Conservation (phyloP, 2,797 vertebrate species). For the Coranthus polyacanthus region DNA sequence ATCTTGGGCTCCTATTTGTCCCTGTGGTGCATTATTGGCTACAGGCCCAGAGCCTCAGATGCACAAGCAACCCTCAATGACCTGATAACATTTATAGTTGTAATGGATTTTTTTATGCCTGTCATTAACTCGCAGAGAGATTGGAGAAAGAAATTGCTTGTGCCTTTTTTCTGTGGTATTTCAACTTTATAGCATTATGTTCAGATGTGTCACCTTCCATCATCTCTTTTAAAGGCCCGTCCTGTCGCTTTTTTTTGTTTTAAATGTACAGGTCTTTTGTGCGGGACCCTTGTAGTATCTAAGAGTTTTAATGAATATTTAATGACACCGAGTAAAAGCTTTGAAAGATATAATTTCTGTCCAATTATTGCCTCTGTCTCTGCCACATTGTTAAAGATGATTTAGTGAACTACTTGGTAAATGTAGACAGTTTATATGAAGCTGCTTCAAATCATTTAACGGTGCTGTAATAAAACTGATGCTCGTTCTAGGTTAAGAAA, state of each 20-base stretch:
- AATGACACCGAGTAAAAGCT: slow-evolving; percentile 81
- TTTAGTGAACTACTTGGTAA: slow-evolving; percentile 75
- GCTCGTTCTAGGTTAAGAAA: slow-evolving; percentile 51
- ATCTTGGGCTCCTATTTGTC: slow-evolving; percentile 63
- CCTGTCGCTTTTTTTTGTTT: slow-evolving; percentile 74
- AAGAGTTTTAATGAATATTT: slow-evolving; percentile 78
- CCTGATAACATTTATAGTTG: slow-evolving; percentile 91
- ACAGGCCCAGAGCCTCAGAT: slow-evolving; percentile 66
- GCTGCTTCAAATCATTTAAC: slow-evolving; percentile 69
- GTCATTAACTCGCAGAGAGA: slow-evolving; percentile 86
- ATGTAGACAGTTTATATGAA: slow-evolving; percentile 77
- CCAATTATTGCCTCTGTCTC: slow-evolving; percentile 78
- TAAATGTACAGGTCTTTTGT: slow-evolving; percentile 77
- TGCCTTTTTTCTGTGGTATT: slow-evolving; percentile 87
- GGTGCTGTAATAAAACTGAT: slow-evolving; percentile 51
- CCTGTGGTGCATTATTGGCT: slow-evolving; percentile 66
- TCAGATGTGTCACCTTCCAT: slow-evolving; percentile 85
- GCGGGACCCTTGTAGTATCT: slow-evolving; percentile 63
- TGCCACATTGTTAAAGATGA: slow-evolving; percentile 69
- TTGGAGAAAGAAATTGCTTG: slow-evolving; percentile 83
- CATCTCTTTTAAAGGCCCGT: slow-evolving; percentile 83
- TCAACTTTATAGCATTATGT: slow-evolving; percentile 89
- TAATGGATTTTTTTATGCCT: slow-evolving; percentile 90
- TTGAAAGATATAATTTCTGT: slow-evolving; percentile 77
- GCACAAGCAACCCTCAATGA: slow-evolving; percentile 81